Evolutionary conservation across 2,797 vertebrate genomes (phyloP).

Genomic region (Avahi laniger): DNA sequence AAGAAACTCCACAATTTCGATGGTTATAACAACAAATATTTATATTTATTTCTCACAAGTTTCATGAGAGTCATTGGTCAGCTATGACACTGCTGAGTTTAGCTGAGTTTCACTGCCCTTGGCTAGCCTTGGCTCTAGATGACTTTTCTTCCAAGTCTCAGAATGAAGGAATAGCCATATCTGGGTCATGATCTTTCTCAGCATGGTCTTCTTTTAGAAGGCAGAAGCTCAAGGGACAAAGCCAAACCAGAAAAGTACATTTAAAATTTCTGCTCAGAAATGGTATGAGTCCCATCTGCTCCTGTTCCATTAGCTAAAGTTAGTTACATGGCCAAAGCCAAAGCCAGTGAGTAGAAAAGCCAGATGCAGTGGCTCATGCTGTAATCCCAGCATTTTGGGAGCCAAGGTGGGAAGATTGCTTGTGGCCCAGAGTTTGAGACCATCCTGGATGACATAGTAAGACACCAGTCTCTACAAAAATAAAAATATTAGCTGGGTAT

Average conservation of each 20-base stretch:
- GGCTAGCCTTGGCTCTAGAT: neutral
- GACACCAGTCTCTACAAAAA: neutral
- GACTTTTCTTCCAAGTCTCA: neutral
- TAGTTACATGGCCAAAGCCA: neutral
- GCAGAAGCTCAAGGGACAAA: neutral
- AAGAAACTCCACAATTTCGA: neutral
- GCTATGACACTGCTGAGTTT: neutral
- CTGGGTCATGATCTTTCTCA: neutral
- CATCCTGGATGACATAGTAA: neutral
- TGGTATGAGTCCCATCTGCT: rapidly evolving
- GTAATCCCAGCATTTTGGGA: neutral
- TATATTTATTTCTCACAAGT: slow-evolving; percentile 14
- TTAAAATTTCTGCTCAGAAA: neutral
- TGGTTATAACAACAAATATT: neutral
- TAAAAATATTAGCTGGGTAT: neutral
- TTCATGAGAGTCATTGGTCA: neutral
- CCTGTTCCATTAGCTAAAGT: neutral
- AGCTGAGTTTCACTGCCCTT: neutral
- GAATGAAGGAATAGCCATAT: neutral
- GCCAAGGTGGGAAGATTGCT: neutral
- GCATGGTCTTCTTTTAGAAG: neutral
- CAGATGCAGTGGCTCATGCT: neutral
- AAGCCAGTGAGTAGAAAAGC: neutral
- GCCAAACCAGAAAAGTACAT: neutral
- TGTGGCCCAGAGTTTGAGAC: neutral